Evolutionary conservation across 2,888 invertebrate species (phyloP), one percentile per base, ranked within the genome.

Genomic region (Neuroscelio doddi): DNA sequence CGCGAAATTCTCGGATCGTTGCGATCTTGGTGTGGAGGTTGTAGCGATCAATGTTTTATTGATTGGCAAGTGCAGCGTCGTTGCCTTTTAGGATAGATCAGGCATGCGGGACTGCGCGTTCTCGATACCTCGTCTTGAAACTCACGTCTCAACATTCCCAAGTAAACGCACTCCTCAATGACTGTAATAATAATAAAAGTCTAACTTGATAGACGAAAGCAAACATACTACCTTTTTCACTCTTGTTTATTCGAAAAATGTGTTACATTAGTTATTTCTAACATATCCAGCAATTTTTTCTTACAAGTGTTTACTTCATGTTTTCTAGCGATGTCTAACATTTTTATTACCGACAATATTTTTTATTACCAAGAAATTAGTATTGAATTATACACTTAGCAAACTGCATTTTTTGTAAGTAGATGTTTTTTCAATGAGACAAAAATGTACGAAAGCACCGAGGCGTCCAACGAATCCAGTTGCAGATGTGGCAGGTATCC

Each of bases 31-130:
- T 45, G 46, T 26, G 51, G 56, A 57, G 32, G 47, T 30, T 55
- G 55, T 27, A 34, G 53, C 49, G 55, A 64, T 64, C 51, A 50
- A 64, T 64, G 64, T 64, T 64, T 64, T 64, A 64, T 64, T 64
- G 64, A 64, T 59, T 59, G 64, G 58, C 51, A 26, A 44, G 55
- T 3, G 51, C 58, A 45, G 26, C 45, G 45, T 64, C 45, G 41
- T 49, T 64, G 27, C 64, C 58, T 45, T 64, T 64, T 64, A 64
- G 51, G 64, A 58, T 53, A 46, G 58, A 58, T 64, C 53, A 36
- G 49, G 46, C 64, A 53, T 32, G 52, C 49, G 44, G 47, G 49
- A 57, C 58, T 36, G 29, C 32, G 44, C 56, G 57, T 57, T 56
- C 62, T 52, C 45, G 50, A 55, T 55, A 56, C 42, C 51, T 30